Percentiles rank a stretch among this genome's conserved stretches.
phyloP scores from a whole-genome alignment of 2,888 invertebrate species.

The Holacanthella duospinosa region DNA sequence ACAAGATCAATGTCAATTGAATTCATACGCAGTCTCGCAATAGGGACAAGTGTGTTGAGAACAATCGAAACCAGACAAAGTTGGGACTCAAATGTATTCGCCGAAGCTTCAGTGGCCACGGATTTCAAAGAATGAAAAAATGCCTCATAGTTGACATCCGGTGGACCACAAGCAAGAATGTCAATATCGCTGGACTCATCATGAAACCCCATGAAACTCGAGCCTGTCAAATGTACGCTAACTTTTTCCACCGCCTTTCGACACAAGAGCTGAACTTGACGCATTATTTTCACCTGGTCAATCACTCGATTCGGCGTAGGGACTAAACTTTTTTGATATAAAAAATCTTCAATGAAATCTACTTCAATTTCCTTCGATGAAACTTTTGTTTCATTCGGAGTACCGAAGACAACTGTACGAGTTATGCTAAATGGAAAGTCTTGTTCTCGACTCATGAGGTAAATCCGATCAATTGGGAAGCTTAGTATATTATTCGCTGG shows the following conservation, averaged over 20 bases:
- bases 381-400: not conserved
- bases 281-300: not conserved
- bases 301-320: too few species aligned
- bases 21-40: not conserved
- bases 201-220: not conserved
- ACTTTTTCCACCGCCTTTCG: not conserved
- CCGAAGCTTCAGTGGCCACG: not conserved
- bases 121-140: not conserved
- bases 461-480: not conserved
- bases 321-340: not conserved
- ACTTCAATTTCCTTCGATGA: too few species aligned
- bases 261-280: not conserved
- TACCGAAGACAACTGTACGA: not conserved
- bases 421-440: not conserved
- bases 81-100: not conserved
- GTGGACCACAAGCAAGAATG: constrained; percentile 5
- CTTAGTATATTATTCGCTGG: not conserved
- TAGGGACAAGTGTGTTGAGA: not conserved
- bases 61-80: not conserved
- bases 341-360: not conserved
- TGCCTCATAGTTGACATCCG: not conserved
- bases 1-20: not conserved
- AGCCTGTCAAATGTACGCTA: not conserved
- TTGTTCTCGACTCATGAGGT: not conserved
- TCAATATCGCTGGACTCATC: constrained; percentile 7